Evolutionary conservation across 2,888 invertebrate species (phyloP), one percentile per base, ranked within the genome.

Genomic region (Isoperla grammatica): DNA sequence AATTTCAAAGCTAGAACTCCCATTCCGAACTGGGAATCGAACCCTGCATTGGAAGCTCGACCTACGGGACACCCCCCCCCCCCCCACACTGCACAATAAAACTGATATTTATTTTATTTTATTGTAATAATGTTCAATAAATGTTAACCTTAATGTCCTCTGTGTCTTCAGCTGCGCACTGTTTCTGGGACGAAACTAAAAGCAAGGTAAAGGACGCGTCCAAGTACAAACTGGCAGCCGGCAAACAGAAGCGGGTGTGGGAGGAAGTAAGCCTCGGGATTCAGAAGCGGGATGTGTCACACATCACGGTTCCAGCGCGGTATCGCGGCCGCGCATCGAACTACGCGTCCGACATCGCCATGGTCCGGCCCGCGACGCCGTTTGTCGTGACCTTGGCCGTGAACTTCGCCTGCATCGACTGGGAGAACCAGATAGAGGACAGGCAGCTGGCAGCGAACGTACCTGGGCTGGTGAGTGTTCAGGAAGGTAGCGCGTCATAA

Each of bases 91-190:
- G n/a, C n/a, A n/a, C n/a, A n/a, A n/a, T n/a, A n/a, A n/a, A n/a
- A n/a, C n/a, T n/a, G n/a, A n/a, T n/a, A n/a, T n/a, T n/a, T n/a
- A n/a, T n/a, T n/a, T n/a, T n/a, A n/a, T n/a, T n/a, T n/a, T n/a
- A n/a, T n/a, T n/a, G n/a, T n/a, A n/a, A n/a, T n/a, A n/a, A n/a
- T n/a, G n/a, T n/a, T n/a, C n/a, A n/a, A n/a, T 29, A 29, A 29
- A 29, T 29, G 29, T 29, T 29, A n/a, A n/a, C n/a, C n/a, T n/a
- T n/a, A n/a, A n/a, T n/a, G n/a, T n/a, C n/a, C n/a, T n/a, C n/a
- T n/a, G n/a, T n/a, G n/a, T n/a, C 8, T 29, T 29, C 72, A 48
- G 76, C 76, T n/a, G 75, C 76, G 2, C 76, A 76, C 64, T 76
- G 76, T 64, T 70, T 76, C 39, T 74, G 67, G 64, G 67, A 73